Evolutionary conservation across 2,888 invertebrate species (phyloP).

Genomic region (Sisyra nigra): DNA sequence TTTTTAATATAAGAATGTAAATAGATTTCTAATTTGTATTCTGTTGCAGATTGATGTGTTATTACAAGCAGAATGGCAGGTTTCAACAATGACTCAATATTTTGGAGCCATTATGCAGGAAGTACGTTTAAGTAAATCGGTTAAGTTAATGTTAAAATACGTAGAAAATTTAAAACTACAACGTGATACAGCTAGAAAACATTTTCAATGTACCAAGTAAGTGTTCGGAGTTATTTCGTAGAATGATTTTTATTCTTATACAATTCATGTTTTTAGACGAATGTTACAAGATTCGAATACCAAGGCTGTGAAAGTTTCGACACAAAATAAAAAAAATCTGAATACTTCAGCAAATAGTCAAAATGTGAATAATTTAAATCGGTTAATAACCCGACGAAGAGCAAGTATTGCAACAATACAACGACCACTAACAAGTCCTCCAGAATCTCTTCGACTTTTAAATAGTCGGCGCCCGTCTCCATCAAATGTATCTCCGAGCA

Average conservation of each 20-base stretch:
- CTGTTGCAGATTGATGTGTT: slow-evolving; percentile 4
- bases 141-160: slow-evolving; percentile 37
- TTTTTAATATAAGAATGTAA: slow-evolving; percentile 9
- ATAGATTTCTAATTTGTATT: neutral
- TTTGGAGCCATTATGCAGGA: slow-evolving; percentile 43
- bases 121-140: slow-evolving; percentile 34
- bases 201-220: slow-evolving; percentile 38
- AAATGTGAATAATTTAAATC: slow-evolving; percentile 11
- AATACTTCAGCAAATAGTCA: slow-evolving; percentile 12
- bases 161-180: slow-evolving; percentile 38
- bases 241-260: neutral
- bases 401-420: slow-evolving; percentile 37
- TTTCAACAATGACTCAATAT: slow-evolving; percentile 23
- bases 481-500: neutral
- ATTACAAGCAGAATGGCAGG: slow-evolving; percentile 21
- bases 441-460: slow-evolving; percentile 15
- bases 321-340: neutral
- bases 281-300: slow-evolving; percentile 21
- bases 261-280: slow-evolving; percentile 14
- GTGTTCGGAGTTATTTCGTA: slow-evolving; percentile 10
- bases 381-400: slow-evolving; percentile 27
- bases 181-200: slow-evolving; percentile 34
- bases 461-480: neutral
- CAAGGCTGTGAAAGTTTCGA: slow-evolving; percentile 11
- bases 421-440: slow-evolving; percentile 23